These are phyloP conservation scores for Girardinichthys multiradiatus DNA, from an alignment of 2,113 vertebrate genomes.

Conservation along the genomic window DNA sequence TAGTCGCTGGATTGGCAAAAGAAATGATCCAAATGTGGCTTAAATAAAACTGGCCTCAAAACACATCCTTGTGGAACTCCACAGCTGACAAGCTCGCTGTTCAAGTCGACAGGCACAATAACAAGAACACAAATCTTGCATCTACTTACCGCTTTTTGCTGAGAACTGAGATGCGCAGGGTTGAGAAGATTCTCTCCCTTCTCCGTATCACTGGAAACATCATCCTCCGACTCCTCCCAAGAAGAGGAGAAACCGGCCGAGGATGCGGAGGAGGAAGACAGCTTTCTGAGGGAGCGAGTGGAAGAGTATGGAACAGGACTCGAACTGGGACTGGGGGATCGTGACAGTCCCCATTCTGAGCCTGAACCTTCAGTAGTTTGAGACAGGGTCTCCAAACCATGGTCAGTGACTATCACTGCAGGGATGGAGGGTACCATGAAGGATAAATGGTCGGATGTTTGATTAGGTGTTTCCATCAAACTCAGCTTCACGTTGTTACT, in stretches of 20 bases:
- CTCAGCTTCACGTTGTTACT: conserved; percentile 15
- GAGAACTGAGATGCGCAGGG: conserved; percentile 86
- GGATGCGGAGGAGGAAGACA: conserved; percentile 95
- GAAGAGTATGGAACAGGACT: conserved; percentile 61
- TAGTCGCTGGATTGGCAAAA: background rate
- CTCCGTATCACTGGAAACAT: conserved; percentile 95
- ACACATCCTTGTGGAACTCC: background rate
- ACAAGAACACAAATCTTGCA: background rate
- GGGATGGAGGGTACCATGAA: conserved; percentile 79
- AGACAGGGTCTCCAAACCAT: conserved; percentile 79
- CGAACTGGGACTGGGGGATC: conserved; percentile 73
- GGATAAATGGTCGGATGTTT: conserved; percentile 30
- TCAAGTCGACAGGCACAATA: background rate
- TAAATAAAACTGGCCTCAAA: too few species aligned
- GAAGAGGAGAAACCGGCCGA: conserved; percentile 97
- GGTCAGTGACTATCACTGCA: conserved; percentile 91
- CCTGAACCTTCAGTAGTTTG: conserved; percentile 61
- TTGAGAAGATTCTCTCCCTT: conserved; percentile 84
- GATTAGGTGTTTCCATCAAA: conserved; percentile 23
- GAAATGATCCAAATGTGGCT: too few species aligned
- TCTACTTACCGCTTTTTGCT: conserved; percentile 93
- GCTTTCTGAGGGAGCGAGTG: conserved; percentile 83
- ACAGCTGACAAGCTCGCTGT: background rate
- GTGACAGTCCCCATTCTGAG: conserved; percentile 43
- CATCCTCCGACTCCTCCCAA: conserved; percentile 97